These are phyloP conservation scores for Colinus virginianus DNA, from an alignment of 2,113 vertebrate species.

Conservation along the genomic window DNA sequence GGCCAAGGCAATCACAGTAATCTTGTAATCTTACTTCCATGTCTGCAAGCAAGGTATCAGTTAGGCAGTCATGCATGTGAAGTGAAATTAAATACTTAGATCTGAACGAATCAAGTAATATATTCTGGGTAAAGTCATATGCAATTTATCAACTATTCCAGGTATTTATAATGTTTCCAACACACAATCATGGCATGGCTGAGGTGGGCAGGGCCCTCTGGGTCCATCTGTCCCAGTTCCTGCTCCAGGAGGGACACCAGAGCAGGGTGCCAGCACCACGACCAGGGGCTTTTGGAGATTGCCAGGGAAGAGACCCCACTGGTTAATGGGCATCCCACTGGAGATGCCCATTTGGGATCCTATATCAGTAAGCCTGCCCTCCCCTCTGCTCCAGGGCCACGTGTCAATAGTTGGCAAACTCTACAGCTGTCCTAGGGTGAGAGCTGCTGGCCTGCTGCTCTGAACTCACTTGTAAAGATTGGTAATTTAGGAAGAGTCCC, in stretches of 20 bases:
- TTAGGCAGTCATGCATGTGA: background rate
- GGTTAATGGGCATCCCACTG: too few relatives aligned
- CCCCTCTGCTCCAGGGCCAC: too few relatives aligned
- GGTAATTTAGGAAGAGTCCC: background rate
- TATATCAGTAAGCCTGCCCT: background rate
- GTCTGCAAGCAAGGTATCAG: background rate
- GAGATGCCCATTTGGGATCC: background rate
- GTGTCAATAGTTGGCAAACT: background rate
- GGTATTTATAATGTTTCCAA: background rate
- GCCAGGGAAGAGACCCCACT: background rate
- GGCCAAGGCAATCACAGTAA: background rate
- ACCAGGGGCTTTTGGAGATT: background rate
- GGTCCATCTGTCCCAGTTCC: background rate
- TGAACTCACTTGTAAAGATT: background rate
- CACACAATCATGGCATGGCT: background rate
- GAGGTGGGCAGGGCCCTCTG: background rate
- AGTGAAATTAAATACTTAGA: background rate
- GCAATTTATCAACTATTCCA: background rate
- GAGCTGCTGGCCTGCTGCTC: background rate
- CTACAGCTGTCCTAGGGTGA: background rate
- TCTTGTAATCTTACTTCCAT: background rate
- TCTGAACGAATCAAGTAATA: background rate
- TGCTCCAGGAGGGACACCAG: background rate
- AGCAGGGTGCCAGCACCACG: background rate
- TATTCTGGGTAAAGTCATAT: background rate